A percentile compares a stretch with the other conserved stretches of the same genome.
These are phyloP conservation scores for Puntigrus tetrazona DNA, from an alignment of 2,113 vertebrate species.

Conservation along the genomic window DNA sequence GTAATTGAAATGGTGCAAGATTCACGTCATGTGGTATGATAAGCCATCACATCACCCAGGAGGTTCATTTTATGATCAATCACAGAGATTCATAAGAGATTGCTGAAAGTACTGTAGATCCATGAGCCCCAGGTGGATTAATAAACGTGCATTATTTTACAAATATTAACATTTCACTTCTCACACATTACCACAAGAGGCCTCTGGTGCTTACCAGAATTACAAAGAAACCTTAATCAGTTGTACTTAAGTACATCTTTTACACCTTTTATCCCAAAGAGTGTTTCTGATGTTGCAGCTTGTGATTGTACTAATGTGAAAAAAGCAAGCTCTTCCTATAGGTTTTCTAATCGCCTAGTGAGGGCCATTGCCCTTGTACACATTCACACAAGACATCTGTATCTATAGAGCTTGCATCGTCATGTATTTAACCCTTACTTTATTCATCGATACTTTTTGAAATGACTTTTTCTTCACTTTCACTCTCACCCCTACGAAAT, in stretches of 20 bases:
- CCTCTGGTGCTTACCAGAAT: constrained; percentile 7
- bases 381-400: not conserved
- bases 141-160: constrained; percentile 1
- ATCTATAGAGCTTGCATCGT: constrained; percentile 11
- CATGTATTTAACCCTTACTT: constrained; percentile 2
- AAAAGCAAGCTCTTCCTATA: not conserved
- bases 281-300: constrained; percentile 28
- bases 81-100: not conserved
- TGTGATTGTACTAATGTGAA: constrained; percentile 11
- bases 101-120: not conserved
- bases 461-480: constrained; percentile 2
- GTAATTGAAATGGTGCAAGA: not conserved
- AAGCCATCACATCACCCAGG: not conserved
- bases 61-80: constrained; percentile 6
- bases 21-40: not conserved
- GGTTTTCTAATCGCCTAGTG: constrained; percentile 13
- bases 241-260: not conserved
- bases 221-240: constrained; percentile 10
- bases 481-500: not conserved
- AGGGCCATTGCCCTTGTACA: not conserved
- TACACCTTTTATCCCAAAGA: constrained; percentile 34
- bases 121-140: not conserved
- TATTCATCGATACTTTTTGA: not conserved
- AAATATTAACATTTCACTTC: not conserved
- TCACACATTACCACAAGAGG: constrained; percentile 5